A percentile compares a stretch with the other conserved stretches of the same genome.
Evolutionary conservation across 2,797 vertebrate genomes (phyloP).

Genomic region (Orientallactaga sibirica): DNA sequence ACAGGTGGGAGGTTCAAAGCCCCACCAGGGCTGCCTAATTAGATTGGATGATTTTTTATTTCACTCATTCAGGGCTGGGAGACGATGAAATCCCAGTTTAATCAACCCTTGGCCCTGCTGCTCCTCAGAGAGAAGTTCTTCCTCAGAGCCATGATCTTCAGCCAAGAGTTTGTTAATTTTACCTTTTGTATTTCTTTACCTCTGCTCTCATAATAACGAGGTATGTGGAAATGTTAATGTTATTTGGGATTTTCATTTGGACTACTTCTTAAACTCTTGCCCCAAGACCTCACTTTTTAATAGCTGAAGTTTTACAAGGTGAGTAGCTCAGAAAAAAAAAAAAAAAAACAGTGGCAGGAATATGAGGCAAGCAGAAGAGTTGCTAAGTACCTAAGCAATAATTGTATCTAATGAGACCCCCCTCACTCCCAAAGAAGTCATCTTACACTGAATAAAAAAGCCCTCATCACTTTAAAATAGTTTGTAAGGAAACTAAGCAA

Average conservation of each 20-base stretch:
- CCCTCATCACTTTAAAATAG: not conserved
- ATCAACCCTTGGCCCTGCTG: constrained; percentile 82
- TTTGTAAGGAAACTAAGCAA: not conserved
- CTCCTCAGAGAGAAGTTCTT: constrained; percentile 76
- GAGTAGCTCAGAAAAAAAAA: fast-evolving
- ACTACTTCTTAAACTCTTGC: constrained; percentile 59
- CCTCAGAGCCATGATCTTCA: constrained; percentile 81
- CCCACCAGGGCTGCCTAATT: constrained; percentile 79
- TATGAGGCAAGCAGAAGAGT: not conserved
- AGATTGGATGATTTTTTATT: constrained; percentile 82
- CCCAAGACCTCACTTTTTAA: constrained; percentile 29
- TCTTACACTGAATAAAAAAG: not conserved
- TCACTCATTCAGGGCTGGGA: constrained; percentile 78
- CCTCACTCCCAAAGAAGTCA: not conserved
- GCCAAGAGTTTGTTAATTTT: constrained; percentile 67
- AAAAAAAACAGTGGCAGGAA: not conserved
- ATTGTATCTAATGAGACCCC: not conserved
- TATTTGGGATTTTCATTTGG: constrained; percentile 60
- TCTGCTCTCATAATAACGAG: constrained; percentile 64
- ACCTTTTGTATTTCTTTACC: not conserved
- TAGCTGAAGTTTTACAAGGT: not conserved
- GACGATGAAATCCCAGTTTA: constrained; percentile 85
- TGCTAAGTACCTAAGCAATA: not conserved
- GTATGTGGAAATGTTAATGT: not conserved
- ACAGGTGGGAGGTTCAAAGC: constrained; percentile 14